These are phyloP conservation scores for Agonopterix heracliana DNA, from an alignment of 2,888 invertebrate genomes.

Conservation along the genomic window DNA sequence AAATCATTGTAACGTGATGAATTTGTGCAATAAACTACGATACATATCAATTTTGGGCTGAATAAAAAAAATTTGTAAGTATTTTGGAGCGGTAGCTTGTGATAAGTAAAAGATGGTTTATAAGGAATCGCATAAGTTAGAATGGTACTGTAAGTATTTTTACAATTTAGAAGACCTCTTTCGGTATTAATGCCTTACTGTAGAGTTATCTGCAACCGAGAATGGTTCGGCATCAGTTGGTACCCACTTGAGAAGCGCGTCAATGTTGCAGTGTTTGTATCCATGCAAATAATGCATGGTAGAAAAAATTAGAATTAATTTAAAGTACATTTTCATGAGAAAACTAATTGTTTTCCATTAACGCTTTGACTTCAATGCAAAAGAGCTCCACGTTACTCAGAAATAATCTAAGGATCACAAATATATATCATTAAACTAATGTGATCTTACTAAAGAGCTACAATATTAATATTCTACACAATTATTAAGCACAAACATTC, in stretches of 20 bases:
- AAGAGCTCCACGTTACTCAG: conserved; percentile 17
- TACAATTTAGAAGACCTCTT: conserved; percentile 53
- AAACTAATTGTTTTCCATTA: not conserved
- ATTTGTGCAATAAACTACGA: conserved; percentile 70
- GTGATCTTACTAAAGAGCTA: conserved; percentile 34
- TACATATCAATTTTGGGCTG: conserved; percentile 74
- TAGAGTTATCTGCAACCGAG: conserved; percentile 45
- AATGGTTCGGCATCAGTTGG: conserved; percentile 29
- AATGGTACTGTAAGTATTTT: conserved; percentile 59
- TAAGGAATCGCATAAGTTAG: conserved; percentile 46
- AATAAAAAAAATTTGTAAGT: conserved; percentile 41
- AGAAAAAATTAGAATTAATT: not conserved
- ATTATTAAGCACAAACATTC: conserved; percentile 35
- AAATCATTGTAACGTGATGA: conserved; percentile 51
- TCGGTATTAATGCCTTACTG: conserved; percentile 63
- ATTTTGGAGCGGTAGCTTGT: conserved; percentile 63
- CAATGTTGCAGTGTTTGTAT: conserved; percentile 12
- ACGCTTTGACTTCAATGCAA: conserved; percentile 2
- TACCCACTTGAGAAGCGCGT: conserved; percentile 40
- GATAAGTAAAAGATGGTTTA: conserved; percentile 45
- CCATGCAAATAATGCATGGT: not conserved
- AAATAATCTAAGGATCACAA: conserved; percentile 13
- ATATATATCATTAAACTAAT: conserved; percentile 14
- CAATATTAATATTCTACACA: conserved; percentile 20
- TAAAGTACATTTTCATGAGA: conserved; percentile 3